Percentiles rank a stretch among this genome's conserved stretches.
Conservation (phyloP, 92 coral and sea anemone species). For the Pocillopora grandis region DNA sequence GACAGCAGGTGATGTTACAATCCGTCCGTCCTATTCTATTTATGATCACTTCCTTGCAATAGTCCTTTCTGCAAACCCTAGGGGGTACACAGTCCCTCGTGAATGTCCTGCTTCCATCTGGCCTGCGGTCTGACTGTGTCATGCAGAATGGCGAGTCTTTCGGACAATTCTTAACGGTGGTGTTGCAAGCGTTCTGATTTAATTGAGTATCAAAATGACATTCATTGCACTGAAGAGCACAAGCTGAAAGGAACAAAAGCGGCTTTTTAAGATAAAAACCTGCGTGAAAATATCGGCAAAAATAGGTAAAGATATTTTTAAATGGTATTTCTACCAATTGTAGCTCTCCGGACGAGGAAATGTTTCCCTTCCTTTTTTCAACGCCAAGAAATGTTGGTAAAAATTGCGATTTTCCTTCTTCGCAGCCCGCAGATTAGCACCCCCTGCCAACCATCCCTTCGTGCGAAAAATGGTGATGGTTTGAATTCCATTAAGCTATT, state of each 20-base stretch:
- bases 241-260: constrained; percentile 10
- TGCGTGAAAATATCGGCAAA: background rate
- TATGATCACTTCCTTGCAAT: constrained; percentile 4
- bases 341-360: no score
- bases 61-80: constrained; percentile 7
- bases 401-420: no score
- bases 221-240: constrained; percentile 17
- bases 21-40: constrained; percentile 2
- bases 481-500: no score
- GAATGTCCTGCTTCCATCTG: constrained; percentile 22
- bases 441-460: no score
- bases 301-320: no score
- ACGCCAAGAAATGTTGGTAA: no score
- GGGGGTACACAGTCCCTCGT: constrained; percentile 3
- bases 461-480: no score
- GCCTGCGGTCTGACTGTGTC: background rate
- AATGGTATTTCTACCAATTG: no score
- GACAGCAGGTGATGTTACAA: constrained; percentile 33
- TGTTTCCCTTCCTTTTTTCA: no score
- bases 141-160: background rate
- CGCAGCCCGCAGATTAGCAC: no score
- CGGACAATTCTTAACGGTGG: constrained; percentile 1
- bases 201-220: constrained; percentile 4
- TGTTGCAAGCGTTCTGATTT: background rate
- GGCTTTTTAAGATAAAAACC: background rate